Conservation (phyloP, 2,113 vertebrate genomes). For the Dipodomys ordii region DNA sequence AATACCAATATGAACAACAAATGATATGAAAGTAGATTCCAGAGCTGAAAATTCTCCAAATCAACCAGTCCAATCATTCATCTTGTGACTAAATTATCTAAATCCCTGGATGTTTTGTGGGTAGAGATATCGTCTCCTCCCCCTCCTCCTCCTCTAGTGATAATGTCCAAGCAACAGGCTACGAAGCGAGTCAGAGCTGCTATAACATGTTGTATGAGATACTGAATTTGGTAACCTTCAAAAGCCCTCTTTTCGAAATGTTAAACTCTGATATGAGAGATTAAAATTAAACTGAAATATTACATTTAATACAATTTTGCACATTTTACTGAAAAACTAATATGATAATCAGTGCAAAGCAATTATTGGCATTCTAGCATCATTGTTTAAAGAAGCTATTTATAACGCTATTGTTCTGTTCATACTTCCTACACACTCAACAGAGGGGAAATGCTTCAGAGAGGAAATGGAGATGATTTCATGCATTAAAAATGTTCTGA, state of each 20-base stretch:
- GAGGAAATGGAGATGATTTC: slow-evolving; percentile 5
- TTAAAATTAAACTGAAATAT: slow-evolving; percentile 21
- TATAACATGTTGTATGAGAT: neutral
- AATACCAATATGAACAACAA: neutral
- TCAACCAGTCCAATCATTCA: neutral
- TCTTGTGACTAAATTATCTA: neutral
- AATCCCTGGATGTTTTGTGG: neutral
- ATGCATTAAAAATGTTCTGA: slow-evolving; percentile 29
- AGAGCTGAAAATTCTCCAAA: neutral
- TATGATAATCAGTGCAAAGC: neutral
- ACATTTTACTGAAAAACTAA: neutral
- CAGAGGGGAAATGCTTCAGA: slow-evolving; percentile 21
- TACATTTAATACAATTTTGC: neutral
- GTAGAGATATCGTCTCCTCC: neutral
- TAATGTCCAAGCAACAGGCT: neutral
- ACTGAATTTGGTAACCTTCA: neutral
- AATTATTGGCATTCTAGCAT: neutral
- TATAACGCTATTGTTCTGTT: neutral
- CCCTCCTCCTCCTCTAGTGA: no score
- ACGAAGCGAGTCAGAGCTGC: neutral
- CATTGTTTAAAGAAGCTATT: neutral
- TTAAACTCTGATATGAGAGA: neutral
- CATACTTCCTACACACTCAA: neutral
- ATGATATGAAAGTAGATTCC: neutral
- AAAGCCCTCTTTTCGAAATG: neutral